Base-by-base conservation (phyloP, 2,113 vertebrate genomes). In the Osmerus mordax region DNA sequence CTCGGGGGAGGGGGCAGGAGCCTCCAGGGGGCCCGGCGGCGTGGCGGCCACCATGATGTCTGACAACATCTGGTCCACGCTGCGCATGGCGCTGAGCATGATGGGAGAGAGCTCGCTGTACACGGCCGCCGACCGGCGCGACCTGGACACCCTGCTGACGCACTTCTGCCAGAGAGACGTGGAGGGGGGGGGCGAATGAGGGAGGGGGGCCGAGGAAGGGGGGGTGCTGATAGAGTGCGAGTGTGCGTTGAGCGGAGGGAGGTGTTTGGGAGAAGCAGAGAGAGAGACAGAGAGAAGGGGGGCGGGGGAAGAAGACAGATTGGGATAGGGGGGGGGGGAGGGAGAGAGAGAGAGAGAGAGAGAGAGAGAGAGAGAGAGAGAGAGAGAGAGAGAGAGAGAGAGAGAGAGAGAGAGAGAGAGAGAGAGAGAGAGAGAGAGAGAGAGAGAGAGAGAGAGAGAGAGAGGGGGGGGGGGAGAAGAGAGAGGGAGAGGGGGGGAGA, bases 61-160 rank as follows among this genome's bases (percentile, higher is more conserved):
- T 0, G 97, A 99, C 91, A 99, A 99, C 90, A 98, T 99, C 89
- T 99, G 97, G 97, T 98, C 94, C 85, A 98, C 97, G 0, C 90
- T 99, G 69, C 95, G 97, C 62, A 94, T 99, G 96, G 97, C 97
- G 1, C 91, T 99, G 52, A 98, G 96, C 84, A 98, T 99, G 97
- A 93, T 99, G 89, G 97, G 97, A 69, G 96, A 98, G 87, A 98
- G 95, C 23, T 92, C 96, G n/a, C 91, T 98, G 32, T 98, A 99
- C 0, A 69, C 91, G 0, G 95, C 96, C 0, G 97, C 97, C 0
- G 97, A 99, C 83, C 91, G 92, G 29, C 93, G 78, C 8, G 97
- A 99, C 78, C 93, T 99, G 75, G 88, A 94, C 80, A 83, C 94
- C 0, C 91, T 99, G 73, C 91, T 98, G 70, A 80, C 79, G 63